Conservation (phyloP, 2,797 vertebrate genomes). For the Lepilemur ruficaudatus region DNA sequence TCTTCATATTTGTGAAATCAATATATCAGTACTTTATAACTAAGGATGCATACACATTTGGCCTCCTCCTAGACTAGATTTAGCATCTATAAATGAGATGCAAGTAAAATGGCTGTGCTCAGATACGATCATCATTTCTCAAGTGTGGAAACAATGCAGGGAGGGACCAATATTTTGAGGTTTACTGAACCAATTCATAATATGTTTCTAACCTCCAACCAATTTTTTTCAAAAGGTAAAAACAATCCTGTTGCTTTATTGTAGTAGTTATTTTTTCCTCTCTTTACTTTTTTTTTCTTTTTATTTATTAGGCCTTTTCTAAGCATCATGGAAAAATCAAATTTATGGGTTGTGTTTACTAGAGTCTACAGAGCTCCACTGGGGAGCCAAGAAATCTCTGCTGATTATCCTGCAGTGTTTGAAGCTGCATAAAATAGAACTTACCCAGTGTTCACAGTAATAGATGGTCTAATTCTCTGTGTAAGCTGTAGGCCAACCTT, state of each 20-base stretch:
- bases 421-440: background rate
- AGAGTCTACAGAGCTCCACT: background rate
- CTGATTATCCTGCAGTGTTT: background rate
- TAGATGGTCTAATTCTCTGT: background rate
- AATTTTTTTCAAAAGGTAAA: background rate
- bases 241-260: background rate
- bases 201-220: background rate
- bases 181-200: background rate
- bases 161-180: background rate
- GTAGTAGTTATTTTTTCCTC: background rate
- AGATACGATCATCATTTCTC: background rate
- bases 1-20: background rate
- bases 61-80: background rate
- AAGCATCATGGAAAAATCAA: background rate
- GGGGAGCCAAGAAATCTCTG: background rate
- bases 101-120: background rate
- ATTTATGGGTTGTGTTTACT: background rate
- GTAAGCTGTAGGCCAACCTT: background rate
- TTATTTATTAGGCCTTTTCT: conserved; percentile 4
- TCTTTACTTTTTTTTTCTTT: background rate
- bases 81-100: conserved; percentile 28
- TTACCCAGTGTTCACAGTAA: background rate
- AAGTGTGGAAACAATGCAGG: background rate
- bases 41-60: background rate
- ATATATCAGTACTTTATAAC: background rate